Conservation (phyloP, 2,888 invertebrate genomes). For the Acrobasis repandana region DNA sequence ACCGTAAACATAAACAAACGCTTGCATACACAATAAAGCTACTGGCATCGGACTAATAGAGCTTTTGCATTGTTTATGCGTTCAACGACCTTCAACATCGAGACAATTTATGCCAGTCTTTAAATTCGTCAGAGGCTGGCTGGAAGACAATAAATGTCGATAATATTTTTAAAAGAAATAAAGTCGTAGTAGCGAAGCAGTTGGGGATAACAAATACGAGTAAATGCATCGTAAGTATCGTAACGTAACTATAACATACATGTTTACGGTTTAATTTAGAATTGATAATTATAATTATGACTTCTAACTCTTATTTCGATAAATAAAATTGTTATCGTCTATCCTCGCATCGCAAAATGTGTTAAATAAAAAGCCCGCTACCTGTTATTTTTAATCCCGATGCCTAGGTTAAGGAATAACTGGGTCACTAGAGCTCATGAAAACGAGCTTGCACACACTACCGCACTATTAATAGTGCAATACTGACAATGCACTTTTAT, state of each 20-base stretch:
- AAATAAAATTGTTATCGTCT: neutral
- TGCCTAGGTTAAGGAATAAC: constrained; percentile 53
- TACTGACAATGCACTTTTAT: neutral
- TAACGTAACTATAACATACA: too few relatives aligned
- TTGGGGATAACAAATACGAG: neutral
- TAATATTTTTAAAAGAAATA: neutral
- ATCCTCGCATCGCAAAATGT: constrained; percentile 5
- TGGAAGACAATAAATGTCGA: neutral
- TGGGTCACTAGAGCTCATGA: constrained; percentile 61
- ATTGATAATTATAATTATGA: neutral
- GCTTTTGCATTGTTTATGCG: constrained; percentile 11
- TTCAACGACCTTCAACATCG: constrained; percentile 14
- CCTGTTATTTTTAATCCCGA: constrained; percentile 46
- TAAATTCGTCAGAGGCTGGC: neutral
- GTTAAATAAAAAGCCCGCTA: constrained; percentile 28
- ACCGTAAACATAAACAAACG: constrained; percentile 63
- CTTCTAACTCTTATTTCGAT: too few relatives aligned
- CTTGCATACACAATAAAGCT: constrained; percentile 47
- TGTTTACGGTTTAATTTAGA: neutral
- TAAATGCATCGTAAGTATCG: neutral
- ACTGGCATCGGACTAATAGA: constrained; percentile 21
- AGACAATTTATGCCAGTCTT: constrained; percentile 15
- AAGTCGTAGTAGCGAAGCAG: neutral
- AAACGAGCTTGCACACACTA: constrained; percentile 29
- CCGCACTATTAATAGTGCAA: constrained; percentile 3